Conservation (phyloP, 2,888 invertebrate genomes). For the Polydrusus cervinus region DNA sequence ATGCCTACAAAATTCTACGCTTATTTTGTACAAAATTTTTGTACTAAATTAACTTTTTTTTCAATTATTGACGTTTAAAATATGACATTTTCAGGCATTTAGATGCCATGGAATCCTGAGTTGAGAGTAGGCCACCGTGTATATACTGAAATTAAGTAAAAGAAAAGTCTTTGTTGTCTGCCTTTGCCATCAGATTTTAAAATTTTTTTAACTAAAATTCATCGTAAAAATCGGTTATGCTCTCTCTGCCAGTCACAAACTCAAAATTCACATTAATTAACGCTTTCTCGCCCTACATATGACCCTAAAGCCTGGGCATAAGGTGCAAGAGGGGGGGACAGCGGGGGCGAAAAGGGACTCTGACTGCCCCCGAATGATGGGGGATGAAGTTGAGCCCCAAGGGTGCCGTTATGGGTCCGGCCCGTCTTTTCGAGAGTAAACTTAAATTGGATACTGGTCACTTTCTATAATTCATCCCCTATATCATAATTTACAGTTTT, state of each 20-base stretch:
- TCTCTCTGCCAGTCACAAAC: not conserved
- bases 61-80: no score
- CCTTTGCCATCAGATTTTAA: no score
- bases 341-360: slow-evolving; percentile 15
- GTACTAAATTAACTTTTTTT: no score
- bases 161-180: no score
- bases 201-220: no score
- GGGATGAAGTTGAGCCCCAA: slow-evolving; percentile 69
- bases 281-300: slow-evolving; percentile 9
- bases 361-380: slow-evolving; percentile 51
- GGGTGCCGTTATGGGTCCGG: slow-evolving; percentile 70
- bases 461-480: slow-evolving; percentile 72
- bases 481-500: slow-evolving; percentile 68
- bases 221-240: no score
- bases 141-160: no score
- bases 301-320: not conserved
- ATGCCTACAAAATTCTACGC: no score
- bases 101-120: no score
- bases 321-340: not conserved
- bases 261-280: slow-evolving; percentile 24
- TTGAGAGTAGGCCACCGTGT: no score
- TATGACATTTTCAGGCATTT: no score
- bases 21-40: no score
- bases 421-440: slow-evolving; percentile 71
- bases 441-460: slow-evolving; percentile 73